phyloP scores from a whole-genome alignment of 2,797 vertebrate species.

The Synaphobranchus kaupii region DNA sequence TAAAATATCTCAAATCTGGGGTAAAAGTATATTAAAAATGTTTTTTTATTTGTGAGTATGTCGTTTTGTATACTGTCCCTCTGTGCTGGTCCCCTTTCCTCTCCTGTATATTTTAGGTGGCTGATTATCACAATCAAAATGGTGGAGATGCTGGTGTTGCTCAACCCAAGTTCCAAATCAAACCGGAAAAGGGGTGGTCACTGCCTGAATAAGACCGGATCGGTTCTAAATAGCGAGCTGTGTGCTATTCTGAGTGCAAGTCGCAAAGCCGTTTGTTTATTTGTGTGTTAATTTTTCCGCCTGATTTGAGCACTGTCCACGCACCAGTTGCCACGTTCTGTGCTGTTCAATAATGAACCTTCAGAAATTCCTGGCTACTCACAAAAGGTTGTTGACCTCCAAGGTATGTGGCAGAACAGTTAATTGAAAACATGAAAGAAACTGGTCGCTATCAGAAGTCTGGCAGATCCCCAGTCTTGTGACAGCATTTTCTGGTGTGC shows the following conservation, averaged over 20 bases:
- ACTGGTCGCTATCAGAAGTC: background rate
- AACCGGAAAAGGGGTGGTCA: background rate
- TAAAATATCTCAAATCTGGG: no score
- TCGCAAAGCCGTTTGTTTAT: no score
- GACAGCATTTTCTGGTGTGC: background rate
- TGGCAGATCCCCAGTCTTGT: background rate
- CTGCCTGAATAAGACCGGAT: background rate
- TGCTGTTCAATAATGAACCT: background rate
- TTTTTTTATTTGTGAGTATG: no score
- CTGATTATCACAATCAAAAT: background rate
- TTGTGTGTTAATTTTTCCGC: no score
- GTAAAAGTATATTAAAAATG: no score
- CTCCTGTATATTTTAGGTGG: background rate
- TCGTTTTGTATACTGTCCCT: no score
- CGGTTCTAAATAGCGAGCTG: background rate
- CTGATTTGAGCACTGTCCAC: no score
- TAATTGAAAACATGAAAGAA: background rate
- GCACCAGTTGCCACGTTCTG: background rate
- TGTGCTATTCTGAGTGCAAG: no score
- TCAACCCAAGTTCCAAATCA: background rate
- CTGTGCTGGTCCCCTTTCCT: background rate
- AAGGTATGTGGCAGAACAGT: background rate
- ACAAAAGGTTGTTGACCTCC: background rate
- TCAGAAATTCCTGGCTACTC: background rate
- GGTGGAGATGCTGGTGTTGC: background rate